phyloP scores from a whole-genome alignment of 2,113 vertebrate genomes.

The Tiliqua scincoides region DNA sequence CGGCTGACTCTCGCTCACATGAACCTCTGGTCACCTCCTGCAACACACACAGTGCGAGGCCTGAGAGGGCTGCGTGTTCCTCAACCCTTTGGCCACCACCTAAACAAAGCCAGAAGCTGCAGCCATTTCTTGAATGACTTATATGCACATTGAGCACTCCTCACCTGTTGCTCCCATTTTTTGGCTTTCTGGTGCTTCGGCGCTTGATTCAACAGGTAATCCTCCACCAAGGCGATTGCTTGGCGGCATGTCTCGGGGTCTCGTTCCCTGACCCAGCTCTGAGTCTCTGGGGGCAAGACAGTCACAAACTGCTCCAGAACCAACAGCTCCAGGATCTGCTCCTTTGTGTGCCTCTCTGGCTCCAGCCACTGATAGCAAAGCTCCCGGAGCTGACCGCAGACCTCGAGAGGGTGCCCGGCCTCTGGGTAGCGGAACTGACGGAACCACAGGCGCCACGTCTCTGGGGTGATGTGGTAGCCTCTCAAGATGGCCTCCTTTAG shows the following conservation, averaged over 20 bases:
- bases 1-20: neutral
- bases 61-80: neutral
- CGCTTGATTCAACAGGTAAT: neutral
- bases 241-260: neutral
- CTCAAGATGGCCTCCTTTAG: slow-evolving; percentile 3
- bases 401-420: neutral
- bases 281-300: neutral
- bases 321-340: neutral
- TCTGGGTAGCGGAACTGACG: neutral
- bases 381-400: neutral
- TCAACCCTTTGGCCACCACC: neutral
- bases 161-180: neutral
- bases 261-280: neutral
- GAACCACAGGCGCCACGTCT: neutral
- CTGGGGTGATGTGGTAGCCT: neutral
- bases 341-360: neutral
- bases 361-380: neutral
- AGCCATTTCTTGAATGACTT: neutral
- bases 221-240: neutral
- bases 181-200: neutral
- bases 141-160: neutral
- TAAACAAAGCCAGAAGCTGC: neutral
- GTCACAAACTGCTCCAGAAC: neutral
- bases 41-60: neutral
- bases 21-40: neutral